Percentiles rank a stretch among this genome's conserved stretches.
Evolutionary conservation across 2,113 vertebrate species (phyloP).

Genomic region (Bucco capensis): DNA sequence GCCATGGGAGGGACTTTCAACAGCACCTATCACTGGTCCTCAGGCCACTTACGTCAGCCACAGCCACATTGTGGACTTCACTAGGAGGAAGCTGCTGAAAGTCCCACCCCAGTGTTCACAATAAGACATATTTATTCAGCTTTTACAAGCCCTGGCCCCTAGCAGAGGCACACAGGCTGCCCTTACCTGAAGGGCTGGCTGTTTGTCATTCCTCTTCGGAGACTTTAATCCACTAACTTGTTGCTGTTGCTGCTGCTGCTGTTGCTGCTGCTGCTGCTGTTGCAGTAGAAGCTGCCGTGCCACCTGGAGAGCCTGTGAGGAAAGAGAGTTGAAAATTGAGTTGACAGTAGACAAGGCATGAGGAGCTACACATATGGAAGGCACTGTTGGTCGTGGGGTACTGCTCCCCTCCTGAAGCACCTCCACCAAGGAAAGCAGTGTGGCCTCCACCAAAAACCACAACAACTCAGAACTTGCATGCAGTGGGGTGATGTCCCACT

Average conservation of each 20-base stretch:
- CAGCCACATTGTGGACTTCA: not conserved
- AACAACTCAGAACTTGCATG: not conserved
- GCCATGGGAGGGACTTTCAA: not conserved
- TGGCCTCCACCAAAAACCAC: not conserved
- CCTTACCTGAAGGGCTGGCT: slow-evolving; percentile 88
- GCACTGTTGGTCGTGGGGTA: not conserved
- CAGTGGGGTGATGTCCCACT: rapidly evolving
- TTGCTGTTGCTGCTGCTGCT: slow-evolving; percentile 80
- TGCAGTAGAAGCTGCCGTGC: slow-evolving; percentile 93
- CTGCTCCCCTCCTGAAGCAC: rapidly evolving
- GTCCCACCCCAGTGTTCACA: not conserved
- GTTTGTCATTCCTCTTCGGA: slow-evolving; percentile 92
- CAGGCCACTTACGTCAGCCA: not conserved
- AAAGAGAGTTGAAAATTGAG: slow-evolving; percentile 51
- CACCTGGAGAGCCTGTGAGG: slow-evolving; percentile 89
- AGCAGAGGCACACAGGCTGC: rapidly evolving
- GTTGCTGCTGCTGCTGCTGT: slow-evolving; percentile 74
- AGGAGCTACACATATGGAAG: not conserved
- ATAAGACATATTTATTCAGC: rapidly evolving
- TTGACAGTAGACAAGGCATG: not conserved
- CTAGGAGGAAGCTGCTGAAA: not conserved
- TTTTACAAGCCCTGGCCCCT: not conserved
- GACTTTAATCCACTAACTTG: slow-evolving; percentile 86
- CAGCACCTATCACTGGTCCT: not conserved
- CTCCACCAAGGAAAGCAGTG: not conserved